These are phyloP conservation scores for Aphodius granarius DNA, from an alignment of 2,888 invertebrate genomes.

Conservation along the genomic window DNA sequence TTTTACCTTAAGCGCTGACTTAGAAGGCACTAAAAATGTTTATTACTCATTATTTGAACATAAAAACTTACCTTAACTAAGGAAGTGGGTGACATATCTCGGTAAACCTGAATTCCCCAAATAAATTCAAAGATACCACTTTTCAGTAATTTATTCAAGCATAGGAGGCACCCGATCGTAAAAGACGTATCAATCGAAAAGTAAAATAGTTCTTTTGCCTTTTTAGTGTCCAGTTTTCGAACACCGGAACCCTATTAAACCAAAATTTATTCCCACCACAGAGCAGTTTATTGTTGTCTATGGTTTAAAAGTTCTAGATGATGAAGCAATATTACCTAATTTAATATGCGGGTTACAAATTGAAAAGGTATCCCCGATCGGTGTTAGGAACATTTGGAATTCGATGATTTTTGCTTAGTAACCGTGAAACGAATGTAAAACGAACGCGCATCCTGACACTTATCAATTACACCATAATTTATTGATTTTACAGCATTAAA, in stretches of 20 bases:
- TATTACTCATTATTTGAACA: neutral
- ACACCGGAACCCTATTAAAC: constrained; percentile 15
- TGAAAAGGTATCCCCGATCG: constrained; percentile 23
- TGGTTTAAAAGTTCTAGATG: constrained; percentile 20
- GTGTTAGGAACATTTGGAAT: neutral
- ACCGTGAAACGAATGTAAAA: neutral
- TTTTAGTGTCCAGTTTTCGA: neutral
- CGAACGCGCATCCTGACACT: neutral
- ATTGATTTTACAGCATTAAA: neutral
- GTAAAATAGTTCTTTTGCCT: neutral
- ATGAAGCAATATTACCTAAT: constrained; percentile 31
- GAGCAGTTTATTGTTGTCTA: constrained; percentile 24
- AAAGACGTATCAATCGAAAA: neutral
- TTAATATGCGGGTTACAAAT: constrained; percentile 33
- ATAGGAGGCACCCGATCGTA: neutral
- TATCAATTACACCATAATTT: neutral
- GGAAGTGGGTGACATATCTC: neutral
- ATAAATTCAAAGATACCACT: neutral
- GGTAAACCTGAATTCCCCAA: neutral
- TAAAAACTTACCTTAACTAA: neutral
- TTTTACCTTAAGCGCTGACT: neutral
- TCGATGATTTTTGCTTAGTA: no score
- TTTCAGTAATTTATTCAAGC: neutral
- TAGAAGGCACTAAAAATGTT: neutral
- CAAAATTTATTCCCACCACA: constrained; percentile 26